These are phyloP conservation scores for Drosophila meridionalis DNA, from an alignment of 2,888 invertebrate species.

Conservation along the genomic window DNA sequence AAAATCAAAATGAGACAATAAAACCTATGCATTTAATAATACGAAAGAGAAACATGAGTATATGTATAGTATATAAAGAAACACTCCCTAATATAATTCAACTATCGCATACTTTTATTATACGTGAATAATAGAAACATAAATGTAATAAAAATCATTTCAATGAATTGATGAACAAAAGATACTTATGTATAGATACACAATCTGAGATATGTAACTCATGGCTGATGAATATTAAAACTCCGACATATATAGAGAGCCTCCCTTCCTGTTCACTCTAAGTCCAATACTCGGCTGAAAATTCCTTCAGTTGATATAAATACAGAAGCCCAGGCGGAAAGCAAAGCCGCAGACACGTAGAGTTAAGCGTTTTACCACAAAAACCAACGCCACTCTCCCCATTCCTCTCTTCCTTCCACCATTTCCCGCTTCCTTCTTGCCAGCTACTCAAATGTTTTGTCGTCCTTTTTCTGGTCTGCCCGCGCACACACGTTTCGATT, in stretches of 20 bases:
- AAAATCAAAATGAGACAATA: neutral
- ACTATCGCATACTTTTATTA: neutral
- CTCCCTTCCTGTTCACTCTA: neutral
- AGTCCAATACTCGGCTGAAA: neutral
- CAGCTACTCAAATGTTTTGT: constrained; percentile 4
- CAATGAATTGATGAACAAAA: neutral
- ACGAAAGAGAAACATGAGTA: neutral
- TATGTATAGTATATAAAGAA: neutral
- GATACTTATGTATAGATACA: neutral
- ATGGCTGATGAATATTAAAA: neutral
- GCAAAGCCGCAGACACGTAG: constrained; percentile 75
- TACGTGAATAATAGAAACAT: neutral
- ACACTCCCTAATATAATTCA: neutral
- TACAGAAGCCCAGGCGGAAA: constrained; percentile 34
- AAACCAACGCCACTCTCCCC: constrained; percentile 33
- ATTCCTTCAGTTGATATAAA: constrained; percentile 16
- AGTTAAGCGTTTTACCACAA: constrained; percentile 77
- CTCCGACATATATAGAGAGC: neutral
- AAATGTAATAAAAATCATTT: neutral
- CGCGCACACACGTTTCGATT: constrained; percentile 69
- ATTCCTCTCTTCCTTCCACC: neutral
- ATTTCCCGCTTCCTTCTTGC: neutral
- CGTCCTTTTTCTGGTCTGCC: constrained; percentile 24
- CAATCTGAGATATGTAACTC: neutral
- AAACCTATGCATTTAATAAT: neutral